Conservation (phyloP, 2,888 invertebrate species). For the Psylliodes chrysocephalus region DNA sequence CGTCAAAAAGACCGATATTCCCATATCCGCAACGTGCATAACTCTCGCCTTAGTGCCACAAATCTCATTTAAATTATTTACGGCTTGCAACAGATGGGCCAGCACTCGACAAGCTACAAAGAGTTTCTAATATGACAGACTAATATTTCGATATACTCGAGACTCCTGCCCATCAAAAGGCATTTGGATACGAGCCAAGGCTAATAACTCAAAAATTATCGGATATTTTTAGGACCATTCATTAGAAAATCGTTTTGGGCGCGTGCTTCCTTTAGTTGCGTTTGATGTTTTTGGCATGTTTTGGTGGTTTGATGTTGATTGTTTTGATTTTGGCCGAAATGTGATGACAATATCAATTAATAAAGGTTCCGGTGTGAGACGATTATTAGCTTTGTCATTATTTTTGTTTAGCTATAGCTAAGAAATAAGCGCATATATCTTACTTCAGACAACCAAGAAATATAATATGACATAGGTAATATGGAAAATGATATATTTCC, state of each 20-base stretch:
- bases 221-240: slow-evolving; percentile 23
- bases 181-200: slow-evolving; percentile 33
- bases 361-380: slow-evolving; percentile 2
- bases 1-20: slow-evolving; percentile 12
- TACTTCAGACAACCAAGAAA: too few species aligned
- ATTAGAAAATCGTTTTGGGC: slow-evolving; percentile 23
- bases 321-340: slow-evolving; percentile 21
- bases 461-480: too few species aligned
- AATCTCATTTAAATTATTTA: slow-evolving; percentile 26
- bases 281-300: slow-evolving; percentile 20
- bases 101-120: slow-evolving; percentile 18
- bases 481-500: too few species aligned
- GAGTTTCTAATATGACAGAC: slow-evolving; percentile 19
- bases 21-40: neutral
- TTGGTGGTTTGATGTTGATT: slow-evolving; percentile 4
- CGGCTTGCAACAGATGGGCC: slow-evolving; percentile 18
- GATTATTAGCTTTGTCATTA: slow-evolving; percentile 6
- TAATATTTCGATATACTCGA: slow-evolving; percentile 17
- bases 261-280: slow-evolving; percentile 5
- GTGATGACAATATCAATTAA: slow-evolving; percentile 18
- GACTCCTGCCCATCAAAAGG: slow-evolving; percentile 27
- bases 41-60: slow-evolving; percentile 5
- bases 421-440: too few species aligned
- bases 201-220: slow-evolving; percentile 35
- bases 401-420: too few species aligned